Percentiles rank a stretch among this genome's conserved stretches.
phyloP scores from a whole-genome alignment of 2,797 vertebrate genomes.

The Synanceia verrucosa region DNA sequence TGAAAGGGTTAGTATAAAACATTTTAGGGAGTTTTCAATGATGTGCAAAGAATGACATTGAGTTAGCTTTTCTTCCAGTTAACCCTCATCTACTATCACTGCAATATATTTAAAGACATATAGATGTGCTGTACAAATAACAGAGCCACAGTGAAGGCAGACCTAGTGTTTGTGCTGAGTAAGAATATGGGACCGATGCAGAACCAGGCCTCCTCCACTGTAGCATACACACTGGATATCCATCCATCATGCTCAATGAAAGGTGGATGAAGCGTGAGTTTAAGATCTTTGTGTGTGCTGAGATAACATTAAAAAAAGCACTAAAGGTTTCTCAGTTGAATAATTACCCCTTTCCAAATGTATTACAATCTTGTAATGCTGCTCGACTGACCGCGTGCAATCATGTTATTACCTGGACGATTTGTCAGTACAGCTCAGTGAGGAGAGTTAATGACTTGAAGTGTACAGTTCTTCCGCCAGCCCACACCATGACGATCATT shows the following conservation, averaged over 20 bases:
- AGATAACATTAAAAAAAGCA: slow-evolving; percentile 56
- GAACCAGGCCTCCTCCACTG: neutral
- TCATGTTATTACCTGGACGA: slow-evolving; percentile 54
- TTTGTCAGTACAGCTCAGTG: slow-evolving; percentile 49
- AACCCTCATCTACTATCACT: neutral
- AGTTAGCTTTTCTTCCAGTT: neutral
- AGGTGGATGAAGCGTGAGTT: slow-evolving; percentile 25
- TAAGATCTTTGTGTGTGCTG: slow-evolving; percentile 10
- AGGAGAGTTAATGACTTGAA: slow-evolving; percentile 52
- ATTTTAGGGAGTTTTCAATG: too few relatives aligned
- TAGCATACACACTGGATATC: slow-evolving; percentile 22
- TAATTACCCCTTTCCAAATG: slow-evolving; percentile 58
- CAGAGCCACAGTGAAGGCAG: neutral
- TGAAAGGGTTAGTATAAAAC: too few relatives aligned
- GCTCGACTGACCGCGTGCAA: slow-evolving; percentile 36
- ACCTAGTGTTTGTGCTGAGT: neutral
- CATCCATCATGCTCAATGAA: slow-evolving; percentile 56
- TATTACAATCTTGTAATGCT: slow-evolving; percentile 52
- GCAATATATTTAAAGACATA: neutral
- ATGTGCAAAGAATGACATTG: too few relatives aligned
- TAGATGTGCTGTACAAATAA: neutral
- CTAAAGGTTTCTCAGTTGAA: slow-evolving; percentile 61
- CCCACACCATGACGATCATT: neutral
- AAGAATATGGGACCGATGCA: neutral
- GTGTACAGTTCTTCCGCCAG: slow-evolving; percentile 9